Evolutionary conservation across 1,140 invertebrate species (phyloP).

Genomic region (Meloidogyne exigua): DNA sequence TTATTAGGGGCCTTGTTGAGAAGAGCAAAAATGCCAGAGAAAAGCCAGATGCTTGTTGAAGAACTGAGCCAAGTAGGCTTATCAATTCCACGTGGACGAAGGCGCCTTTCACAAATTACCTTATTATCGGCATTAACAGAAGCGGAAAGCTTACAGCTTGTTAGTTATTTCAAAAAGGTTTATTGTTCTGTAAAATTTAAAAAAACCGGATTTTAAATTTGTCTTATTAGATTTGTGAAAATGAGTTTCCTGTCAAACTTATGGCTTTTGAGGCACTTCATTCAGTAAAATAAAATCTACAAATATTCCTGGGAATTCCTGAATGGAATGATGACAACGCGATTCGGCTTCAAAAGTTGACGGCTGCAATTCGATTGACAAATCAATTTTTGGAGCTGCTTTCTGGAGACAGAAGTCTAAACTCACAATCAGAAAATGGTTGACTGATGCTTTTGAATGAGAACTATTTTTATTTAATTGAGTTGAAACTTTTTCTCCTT

Average conservation of each 20-base stretch:
- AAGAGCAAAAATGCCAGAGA: constrained; percentile 54
- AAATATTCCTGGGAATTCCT: not conserved
- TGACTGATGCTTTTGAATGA: too few relatives aligned
- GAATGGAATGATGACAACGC: too few relatives aligned
- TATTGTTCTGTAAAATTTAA: too few relatives aligned
- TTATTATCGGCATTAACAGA: constrained; percentile 53
- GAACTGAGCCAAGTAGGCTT: constrained; percentile 47
- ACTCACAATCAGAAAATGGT: too few relatives aligned
- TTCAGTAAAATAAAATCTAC: not conserved
- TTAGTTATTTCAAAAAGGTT: constrained; percentile 44
- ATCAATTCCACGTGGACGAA: constrained; percentile 48
- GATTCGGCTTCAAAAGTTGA: constrained; percentile 27
- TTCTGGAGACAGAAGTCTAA: constrained; percentile 33
- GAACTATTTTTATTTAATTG: too few relatives aligned
- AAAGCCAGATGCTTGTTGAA: constrained; percentile 44
- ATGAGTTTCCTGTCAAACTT: constrained; percentile 43
- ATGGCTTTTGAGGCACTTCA: constrained; percentile 33
- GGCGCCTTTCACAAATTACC: constrained; percentile 47
- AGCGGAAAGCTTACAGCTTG: constrained; percentile 45
- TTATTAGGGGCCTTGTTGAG: constrained; percentile 46
- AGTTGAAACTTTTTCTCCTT: too few relatives aligned
- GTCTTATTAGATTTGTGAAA: constrained; percentile 27
- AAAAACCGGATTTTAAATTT: too few relatives aligned
- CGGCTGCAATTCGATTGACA: constrained; percentile 11
- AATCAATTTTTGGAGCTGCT: constrained; percentile 39